A percentile compares a stretch with the other conserved stretches of the same genome.
phyloP scores from a whole-genome alignment of 2,888 invertebrate species.

The Lottia scabra region DNA sequence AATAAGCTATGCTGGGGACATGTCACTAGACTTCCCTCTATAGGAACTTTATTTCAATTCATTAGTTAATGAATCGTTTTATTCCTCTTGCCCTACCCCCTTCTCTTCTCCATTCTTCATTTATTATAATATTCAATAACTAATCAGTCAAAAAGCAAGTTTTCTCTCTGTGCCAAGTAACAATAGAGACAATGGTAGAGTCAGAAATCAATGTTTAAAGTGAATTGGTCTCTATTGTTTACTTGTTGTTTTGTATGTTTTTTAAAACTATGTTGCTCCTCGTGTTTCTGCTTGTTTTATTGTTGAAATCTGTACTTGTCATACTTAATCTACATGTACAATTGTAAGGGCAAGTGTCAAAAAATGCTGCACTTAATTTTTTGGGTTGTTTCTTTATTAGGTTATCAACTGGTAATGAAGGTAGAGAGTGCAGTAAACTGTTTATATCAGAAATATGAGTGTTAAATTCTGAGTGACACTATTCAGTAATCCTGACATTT shows the following conservation, averaged over 20 bases:
- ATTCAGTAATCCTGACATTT: no score
- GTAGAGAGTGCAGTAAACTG: no score
- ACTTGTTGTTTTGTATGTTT: background rate
- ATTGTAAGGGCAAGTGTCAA: conserved; percentile 1
- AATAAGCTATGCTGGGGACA: no score
- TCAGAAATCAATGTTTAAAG: background rate
- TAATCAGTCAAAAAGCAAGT: conserved; percentile 3
- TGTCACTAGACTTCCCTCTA: background rate
- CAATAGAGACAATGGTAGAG: background rate
- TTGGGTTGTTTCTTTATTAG: no score
- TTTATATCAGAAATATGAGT: no score
- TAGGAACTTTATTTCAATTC: background rate
- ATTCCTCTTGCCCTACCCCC: background rate
- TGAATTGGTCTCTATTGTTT: background rate
- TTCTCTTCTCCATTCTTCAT: background rate
- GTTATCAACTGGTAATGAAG: no score
- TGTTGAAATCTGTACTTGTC: background rate
- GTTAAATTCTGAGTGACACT: no score
- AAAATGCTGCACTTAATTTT: background rate
- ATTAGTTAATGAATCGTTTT: background rate
- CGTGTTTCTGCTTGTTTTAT: background rate
- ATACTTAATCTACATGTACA: background rate
- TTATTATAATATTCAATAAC: background rate
- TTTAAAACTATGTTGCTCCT: conserved; percentile 3
- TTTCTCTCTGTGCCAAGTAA: background rate